Base-by-base conservation (phyloP, 2,797 vertebrate species). In the Coregonus sp. region DNA sequence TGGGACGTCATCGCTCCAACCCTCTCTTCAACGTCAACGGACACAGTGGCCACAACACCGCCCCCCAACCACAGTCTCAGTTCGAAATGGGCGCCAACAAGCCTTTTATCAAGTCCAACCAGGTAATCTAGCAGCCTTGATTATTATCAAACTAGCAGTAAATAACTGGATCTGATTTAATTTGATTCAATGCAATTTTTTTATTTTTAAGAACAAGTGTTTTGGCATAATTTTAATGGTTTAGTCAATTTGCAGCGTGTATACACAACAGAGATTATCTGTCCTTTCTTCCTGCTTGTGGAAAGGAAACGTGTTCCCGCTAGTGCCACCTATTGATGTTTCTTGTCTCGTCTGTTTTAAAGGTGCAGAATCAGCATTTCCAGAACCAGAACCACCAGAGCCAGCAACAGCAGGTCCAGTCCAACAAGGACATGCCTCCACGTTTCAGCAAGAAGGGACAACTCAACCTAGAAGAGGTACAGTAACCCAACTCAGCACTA, bases 311-410 rank as follows among this genome's bases (percentile, higher is more conserved):
- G 7, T 47, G 2, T 47, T 47, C 9, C 40, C 9, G 11, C 9
- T 12, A 47, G 40, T 9, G 9, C 40, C 40, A 47, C 9, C 59
- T 4, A 4, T 12, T 51, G 2, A 29, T 51, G 9, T 63, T 25
- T 12, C 5, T 6, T 7, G 1, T 33, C 4, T 74, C 29, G 4
- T 73, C 51, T 20, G 18, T 51, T 0, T 4, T 50, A 11, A 72
- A 98, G 98, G 97, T 97, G 92, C 97, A 97, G 96, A 98, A 97
- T 95, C 97, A 98, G 92, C 96, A 98, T 95, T 98, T 97, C 93
- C 97, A 98, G 95, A 98, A 96, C 95, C 97, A 97, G 9, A 47
- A 47, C 40, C 40, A 47, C 40, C 40, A 47, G 40, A 47, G 40
- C 40, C 40, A 47, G 40, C 40, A 47, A 11, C 40, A 47, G 92